Base-by-base conservation (phyloP, 2,113 vertebrate genomes). In the Carlito syrichta region DNA sequence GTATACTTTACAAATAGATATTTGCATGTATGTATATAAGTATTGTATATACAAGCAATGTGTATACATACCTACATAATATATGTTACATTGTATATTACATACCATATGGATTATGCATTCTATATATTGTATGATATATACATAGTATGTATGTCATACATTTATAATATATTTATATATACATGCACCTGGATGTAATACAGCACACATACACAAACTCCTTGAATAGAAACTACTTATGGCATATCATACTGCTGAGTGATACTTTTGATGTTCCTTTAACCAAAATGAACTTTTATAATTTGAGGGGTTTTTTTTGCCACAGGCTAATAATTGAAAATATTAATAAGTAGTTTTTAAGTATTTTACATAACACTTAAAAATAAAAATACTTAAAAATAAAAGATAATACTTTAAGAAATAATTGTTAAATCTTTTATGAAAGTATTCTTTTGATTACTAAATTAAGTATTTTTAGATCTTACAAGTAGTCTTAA, bases 281-380 rank as follows among this genome's bases (percentile, higher is more conserved):
- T 85, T 73, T 74, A 69, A 54, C n/a, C 52, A 45, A 68, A 78
- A 13, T 1, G 84, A 38, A 79, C 17, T 66, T 97, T 96, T 97
- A 54, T 90, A 96, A 94, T 68, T 78, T 56, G 20, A 96, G 97
- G n/a, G n/a, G n/a, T n/a, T 73, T 86, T 82, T 96, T 94, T 95
- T 58, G 78, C 48, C 73, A 83, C 82, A 95, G 50, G n/a, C 84
- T 81, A 77, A 92, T 85, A 88, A 96, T 85, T 95, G 54, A 83
- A 94, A 95, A 27, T 85, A 83, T n/a, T 48, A 95, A 73, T 96
- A 90, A 63, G 25, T 68, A 38, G 62, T 79, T 87, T 95, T 94
- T 87, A 92, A 74, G 58, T 69, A 54, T 83, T n/a, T 93, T 82
- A n/a, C n/a, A n/a, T n/a, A n/a, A n/a, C 71, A 94, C 19, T 88